phyloP scores from a whole-genome alignment of 2,888 invertebrate species.

The Volucella inflata region DNA sequence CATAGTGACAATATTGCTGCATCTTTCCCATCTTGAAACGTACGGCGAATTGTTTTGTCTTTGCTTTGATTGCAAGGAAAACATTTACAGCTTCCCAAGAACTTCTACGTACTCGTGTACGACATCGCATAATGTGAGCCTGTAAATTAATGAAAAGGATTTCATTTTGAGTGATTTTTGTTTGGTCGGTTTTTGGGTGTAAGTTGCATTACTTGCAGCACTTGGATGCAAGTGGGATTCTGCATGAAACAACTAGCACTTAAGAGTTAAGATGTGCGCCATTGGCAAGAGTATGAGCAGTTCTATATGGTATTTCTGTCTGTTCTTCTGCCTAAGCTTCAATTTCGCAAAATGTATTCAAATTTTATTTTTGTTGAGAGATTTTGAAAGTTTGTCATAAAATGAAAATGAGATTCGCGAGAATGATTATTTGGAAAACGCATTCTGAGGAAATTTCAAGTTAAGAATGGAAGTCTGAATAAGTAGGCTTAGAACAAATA shows the following conservation, averaged over 20 bases:
- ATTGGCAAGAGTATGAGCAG: too few relatives aligned
- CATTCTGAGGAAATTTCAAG: too few relatives aligned
- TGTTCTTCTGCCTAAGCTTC: too few relatives aligned
- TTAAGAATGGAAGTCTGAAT: too few relatives aligned
- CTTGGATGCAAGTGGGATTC: conserved; percentile 1
- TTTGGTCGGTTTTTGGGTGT: not conserved
- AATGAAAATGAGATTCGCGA: too few relatives aligned
- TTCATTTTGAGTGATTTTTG: conserved; percentile 12
- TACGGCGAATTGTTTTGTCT: conserved; percentile 54
- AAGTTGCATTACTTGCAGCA: conserved; percentile 24
- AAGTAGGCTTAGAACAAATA: too few relatives aligned
- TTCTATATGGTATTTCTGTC: too few relatives aligned
- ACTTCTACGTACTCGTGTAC: not conserved
- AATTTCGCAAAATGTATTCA: too few relatives aligned
- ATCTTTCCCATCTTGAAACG: conserved; percentile 42
- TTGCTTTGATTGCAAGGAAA: conserved; percentile 42
- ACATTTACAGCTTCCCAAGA: conserved; percentile 35
- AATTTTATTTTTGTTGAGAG: too few relatives aligned
- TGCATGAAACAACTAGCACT: not conserved
- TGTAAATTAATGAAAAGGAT: conserved; percentile 65
- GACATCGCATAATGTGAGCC: conserved; percentile 50
- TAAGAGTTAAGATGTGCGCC: not conserved
- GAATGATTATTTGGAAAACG: too few relatives aligned
- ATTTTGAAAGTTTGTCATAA: too few relatives aligned
- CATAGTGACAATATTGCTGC: not conserved